Evolutionary conservation across 2,888 invertebrate genomes (phyloP), one percentile per base, ranked within the genome.

Genomic region (Scrobipalpa atriplicella): DNA sequence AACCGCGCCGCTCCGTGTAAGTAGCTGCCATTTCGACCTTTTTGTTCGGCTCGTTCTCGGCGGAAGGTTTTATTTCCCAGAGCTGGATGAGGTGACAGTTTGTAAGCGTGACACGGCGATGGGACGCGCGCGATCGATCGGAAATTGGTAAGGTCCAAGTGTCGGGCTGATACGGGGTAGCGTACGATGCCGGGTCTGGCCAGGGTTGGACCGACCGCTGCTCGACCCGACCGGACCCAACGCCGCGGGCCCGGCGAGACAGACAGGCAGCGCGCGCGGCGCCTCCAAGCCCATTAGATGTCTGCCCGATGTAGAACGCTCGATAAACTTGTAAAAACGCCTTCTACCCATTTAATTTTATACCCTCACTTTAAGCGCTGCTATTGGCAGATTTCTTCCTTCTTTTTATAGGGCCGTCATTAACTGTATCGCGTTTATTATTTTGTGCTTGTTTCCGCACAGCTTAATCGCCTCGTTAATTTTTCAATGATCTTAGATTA

Each of bases 241-340:
- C 87, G 88, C 85, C 87, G 84, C 82, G 21, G 75, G 78, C 80
- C 80, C 81, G 78, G 72, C 85, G 82, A 90, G 89, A 89, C 89
- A 87, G 89, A 82, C 89, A 82, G 89, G 86, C 91, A 89, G 88
- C 89, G 88, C 71, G 84, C 84, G 82, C 87, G 90, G 90, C 90
- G 91, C 91, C 92, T 88, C 81, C 80, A 79, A 84, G 84, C 83
- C 90, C 90, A 91, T 91, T 91, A 91, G 83, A 84, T 84, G 90
- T 89, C 91, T 88, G 85, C 84, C 83, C 86, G 87, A 89, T 90
- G 87, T 89, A 78, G 89, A 90, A 90, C 92, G 92, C 92, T 92
- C 92, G 90, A 92, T 92, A 92, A 92, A 92, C 92, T 92, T 91
- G 87, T 91, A 90, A 91, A 92, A 92, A 90, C 89, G 89, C 89